Conservation (phyloP, 2,113 vertebrate genomes). For the Carettochelys insculpta region DNA sequence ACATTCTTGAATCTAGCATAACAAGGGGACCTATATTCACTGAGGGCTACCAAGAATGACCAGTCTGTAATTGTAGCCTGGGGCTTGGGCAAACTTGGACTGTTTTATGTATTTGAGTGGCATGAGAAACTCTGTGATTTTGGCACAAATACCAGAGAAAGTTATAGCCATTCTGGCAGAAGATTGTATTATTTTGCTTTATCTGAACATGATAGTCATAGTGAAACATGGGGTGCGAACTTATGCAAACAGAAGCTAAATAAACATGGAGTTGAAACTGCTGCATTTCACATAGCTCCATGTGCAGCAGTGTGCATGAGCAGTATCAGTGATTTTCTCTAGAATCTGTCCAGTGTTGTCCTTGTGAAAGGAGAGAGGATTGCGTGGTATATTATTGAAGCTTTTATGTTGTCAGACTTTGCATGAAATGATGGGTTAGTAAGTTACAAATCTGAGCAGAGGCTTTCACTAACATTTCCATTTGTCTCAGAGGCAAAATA, state of each 20-base stretch:
- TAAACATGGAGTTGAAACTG: background rate
- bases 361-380: background rate
- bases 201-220: background rate
- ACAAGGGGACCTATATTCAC: background rate
- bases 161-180: background rate
- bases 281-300: background rate
- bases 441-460: background rate
- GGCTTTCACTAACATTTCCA: background rate
- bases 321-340: background rate
- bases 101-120: background rate
- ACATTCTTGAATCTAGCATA: background rate
- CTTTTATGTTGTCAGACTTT: background rate
- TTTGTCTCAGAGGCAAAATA: conserved; percentile 21
- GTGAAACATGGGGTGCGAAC: background rate
- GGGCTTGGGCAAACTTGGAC: background rate
- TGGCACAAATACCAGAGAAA: background rate
- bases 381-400: background rate
- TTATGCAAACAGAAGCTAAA: background rate
- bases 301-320: background rate
- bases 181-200: background rate
- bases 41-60: background rate
- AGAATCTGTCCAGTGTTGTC: background rate
- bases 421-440: background rate
- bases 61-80: background rate
- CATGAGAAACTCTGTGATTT: background rate